Percentiles rank a stretch among this genome's conserved stretches.
Evolutionary conservation across 2,888 invertebrate genomes (phyloP).

Genomic region (Acrobasis consociella): DNA sequence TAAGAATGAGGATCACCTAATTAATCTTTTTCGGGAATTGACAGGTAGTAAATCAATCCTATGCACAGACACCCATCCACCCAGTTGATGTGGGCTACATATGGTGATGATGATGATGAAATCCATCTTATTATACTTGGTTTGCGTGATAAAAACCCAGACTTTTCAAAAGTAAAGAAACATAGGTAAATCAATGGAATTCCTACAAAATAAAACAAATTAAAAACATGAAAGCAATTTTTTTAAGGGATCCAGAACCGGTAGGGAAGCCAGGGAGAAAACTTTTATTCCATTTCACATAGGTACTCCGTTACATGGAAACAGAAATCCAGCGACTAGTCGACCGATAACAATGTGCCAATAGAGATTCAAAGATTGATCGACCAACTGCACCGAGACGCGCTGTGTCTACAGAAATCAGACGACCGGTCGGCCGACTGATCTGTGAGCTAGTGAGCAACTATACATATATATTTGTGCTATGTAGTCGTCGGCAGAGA

Average conservation of each 20-base stretch:
- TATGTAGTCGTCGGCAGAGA: constrained; percentile 6
- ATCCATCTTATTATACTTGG: too few relatives aligned
- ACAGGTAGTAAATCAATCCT: too few relatives aligned
- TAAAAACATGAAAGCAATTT: not conserved
- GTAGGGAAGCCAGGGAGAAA: not conserved
- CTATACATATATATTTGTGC: constrained; percentile 10
- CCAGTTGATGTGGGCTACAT: too few relatives aligned
- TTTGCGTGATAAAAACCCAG: not conserved
- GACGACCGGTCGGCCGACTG: constrained; percentile 9
- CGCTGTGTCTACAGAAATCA: not conserved
- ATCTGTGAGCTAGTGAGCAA: not conserved
- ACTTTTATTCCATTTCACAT: constrained; percentile 13
- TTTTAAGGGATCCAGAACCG: not conserved
- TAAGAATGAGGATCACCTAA: not conserved
- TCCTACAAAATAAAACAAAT: not conserved
- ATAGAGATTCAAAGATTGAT: constrained; percentile 2
- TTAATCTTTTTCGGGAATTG: not conserved
- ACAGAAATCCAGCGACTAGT: constrained; percentile 10
- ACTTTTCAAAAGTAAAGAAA: not conserved
- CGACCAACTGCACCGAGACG: not conserved
- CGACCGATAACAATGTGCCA: not conserved
- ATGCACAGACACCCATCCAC: too few relatives aligned
- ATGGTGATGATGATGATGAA: too few relatives aligned
- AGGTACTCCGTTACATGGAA: constrained; percentile 6
- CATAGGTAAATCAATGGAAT: not conserved